Base-by-base conservation (phyloP, 2,797 vertebrate genomes). In the Sebastes variabilis region DNA sequence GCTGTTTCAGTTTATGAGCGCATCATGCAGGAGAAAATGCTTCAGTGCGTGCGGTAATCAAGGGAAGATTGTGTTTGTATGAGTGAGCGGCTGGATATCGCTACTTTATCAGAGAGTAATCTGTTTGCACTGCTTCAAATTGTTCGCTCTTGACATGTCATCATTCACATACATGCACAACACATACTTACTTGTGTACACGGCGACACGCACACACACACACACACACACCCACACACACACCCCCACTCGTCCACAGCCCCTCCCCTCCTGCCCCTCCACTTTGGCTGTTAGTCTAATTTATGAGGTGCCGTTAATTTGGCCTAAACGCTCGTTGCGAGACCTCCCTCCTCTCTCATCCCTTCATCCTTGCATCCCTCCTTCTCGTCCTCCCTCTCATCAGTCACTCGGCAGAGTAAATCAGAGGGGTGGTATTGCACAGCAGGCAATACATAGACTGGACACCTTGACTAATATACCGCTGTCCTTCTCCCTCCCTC, bases 281-380 rank as follows among this genome's bases (percentile, higher is more conserved):
- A 54, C 67, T 91, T 89, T 82, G 88, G 89, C 93, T 88, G 93
- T 95, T 94, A 93, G 92, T 94, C 88, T 94, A 94, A 95, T 95
- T 95, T 94, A 95, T 93, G 94, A 94, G 94, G 92, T 84, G 89
- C 93, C 88, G 91, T 94, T 94, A 93, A 95, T 95, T 95, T 95
- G 93, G 93, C 93, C 92, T 94, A 94, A 95, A 94, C 91, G 92
- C 87, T 94, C 82, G 79, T 92, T 86, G 91, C 82, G 89, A 94
- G 93, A 92, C 93, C 92, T 93, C 91, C 91, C 93, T 93, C 90
- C 84, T 90, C 92, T 80, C 89, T 88, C 90, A 86, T 92, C 91
- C 91, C 88, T 86, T 86, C 91, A 90, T 93, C 88, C 79, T 87
- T 81, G 77, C 84, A 84, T 84, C 85, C 80, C 87, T 89, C 86